Evolutionary conservation across 1,140 invertebrate genomes (phyloP), one percentile per base, ranked within the genome.

Genomic region (Tribolium castaneum): DNA sequence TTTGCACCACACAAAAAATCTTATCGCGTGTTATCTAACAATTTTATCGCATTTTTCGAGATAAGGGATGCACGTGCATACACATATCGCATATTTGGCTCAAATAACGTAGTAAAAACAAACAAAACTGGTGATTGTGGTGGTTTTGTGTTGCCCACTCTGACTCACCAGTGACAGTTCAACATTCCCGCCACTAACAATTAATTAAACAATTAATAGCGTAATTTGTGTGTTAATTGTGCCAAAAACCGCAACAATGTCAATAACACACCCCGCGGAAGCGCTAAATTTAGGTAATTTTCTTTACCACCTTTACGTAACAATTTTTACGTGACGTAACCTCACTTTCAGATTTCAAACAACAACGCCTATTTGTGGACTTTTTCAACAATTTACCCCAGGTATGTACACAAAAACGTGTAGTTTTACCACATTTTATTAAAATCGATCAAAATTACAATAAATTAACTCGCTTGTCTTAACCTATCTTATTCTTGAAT

Each of bases 401-500:
- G 52, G 71, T 73, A 30, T 13, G 71, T 50, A 39, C 16, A 10
- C 6, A 45, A 45, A 45, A 45, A 9, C 39, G n/a, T n/a, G 6
- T 1, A 0, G 2, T 45, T 45, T 45, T 3, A 4, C 22, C 25
- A 10, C 10, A 30, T 73, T 52, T 73, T 54, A 34, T 73, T 2
- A 22, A 45, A 16, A 54, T 2, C 9, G 12, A 12, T 45, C 13
- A 50, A 50, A 16, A 52, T 10, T 52, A 54, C 12, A 75, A 75
- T 59, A 56, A 75, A 75, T 56, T 75, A 56, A 75, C 19, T 12
- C 73, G 19, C 3, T 5, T 25, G 34, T 5, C 34, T 56, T 51
- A 76, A 52, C 30, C 49, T 70, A 49, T 56, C 30, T 78, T 80
- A 52, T 62, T 73, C 10, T 30, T 77, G 13, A 78, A 9, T 70